A percentile compares a stretch with the other conserved stretches of the same genome.
phyloP scores from a whole-genome alignment of 2,888 invertebrate species.

The Blera fallax region DNA sequence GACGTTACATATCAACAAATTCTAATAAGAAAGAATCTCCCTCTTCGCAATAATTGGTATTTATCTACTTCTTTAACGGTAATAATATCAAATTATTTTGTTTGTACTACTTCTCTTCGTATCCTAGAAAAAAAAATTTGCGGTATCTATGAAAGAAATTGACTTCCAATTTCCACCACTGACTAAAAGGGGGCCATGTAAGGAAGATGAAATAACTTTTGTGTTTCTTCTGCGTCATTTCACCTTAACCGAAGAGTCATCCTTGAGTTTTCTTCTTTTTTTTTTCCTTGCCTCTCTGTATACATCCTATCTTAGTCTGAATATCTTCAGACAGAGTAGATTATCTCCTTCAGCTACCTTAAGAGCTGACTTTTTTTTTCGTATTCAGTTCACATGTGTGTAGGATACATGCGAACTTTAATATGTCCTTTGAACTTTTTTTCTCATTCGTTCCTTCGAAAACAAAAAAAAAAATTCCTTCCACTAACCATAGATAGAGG shows the following conservation, averaged over 20 bases:
- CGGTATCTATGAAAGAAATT: not conserved
- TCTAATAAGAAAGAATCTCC: not conserved
- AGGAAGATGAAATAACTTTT: constrained; percentile 52
- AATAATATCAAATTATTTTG: constrained; percentile 72
- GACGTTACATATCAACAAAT: not conserved
- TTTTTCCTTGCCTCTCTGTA: not conserved
- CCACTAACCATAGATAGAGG: constrained; percentile 14
- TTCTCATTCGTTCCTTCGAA: not conserved
- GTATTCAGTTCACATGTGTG: constrained; percentile 37
- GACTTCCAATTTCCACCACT: constrained; percentile 45
- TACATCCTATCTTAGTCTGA: constrained; percentile 35
- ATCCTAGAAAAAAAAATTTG: constrained; percentile 1
- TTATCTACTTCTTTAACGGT: constrained; percentile 63
- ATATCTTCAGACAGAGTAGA: constrained; percentile 60
- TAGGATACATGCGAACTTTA: constrained; percentile 59
- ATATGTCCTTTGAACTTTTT: constrained; percentile 68
- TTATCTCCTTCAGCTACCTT: constrained; percentile 30
- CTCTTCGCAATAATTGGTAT: constrained; percentile 43
- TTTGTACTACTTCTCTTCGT: constrained; percentile 29
- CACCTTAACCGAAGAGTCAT: constrained; percentile 50
- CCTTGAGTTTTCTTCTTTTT: not conserved
- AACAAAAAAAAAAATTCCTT: constrained; percentile 17
- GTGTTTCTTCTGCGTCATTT: constrained; percentile 67
- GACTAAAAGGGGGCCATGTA: not conserved
- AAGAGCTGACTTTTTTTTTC: not conserved